phyloP scores from a whole-genome alignment of 1,140 invertebrate species.

The Camponotus vicinus region DNA sequence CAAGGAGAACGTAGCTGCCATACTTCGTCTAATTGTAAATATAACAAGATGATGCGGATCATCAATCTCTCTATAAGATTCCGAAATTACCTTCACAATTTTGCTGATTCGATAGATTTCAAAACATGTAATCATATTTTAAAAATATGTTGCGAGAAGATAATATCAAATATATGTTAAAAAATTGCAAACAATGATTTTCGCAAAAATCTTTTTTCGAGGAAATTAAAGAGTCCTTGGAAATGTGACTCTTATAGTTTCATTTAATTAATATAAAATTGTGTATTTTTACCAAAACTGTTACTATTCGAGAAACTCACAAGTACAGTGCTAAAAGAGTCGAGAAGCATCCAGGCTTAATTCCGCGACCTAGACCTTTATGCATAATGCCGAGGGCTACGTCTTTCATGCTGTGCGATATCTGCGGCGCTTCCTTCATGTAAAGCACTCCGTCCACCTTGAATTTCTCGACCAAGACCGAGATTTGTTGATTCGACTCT shows the following conservation, averaged over 20 bases:
- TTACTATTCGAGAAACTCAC: conserved; percentile 86
- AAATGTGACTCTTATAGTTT: not conserved
- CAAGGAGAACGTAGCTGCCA: conserved; percentile 92
- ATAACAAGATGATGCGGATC: conserved; percentile 19
- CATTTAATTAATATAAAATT: not conserved
- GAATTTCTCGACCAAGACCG: conserved; percentile 96
- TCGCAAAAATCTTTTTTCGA: not conserved
- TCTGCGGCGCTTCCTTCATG: conserved; percentile 87
- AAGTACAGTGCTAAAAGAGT: conserved; percentile 92
- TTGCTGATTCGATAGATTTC: not conserved
- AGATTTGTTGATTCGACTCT: conserved; percentile 97
- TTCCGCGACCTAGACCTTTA: conserved; percentile 84
- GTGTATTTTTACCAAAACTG: not conserved
- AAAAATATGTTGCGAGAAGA: not conserved
- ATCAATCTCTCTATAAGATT: conserved; percentile 12
- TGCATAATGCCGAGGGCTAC: conserved; percentile 77
- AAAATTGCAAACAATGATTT: not conserved
- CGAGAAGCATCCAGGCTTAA: conserved; percentile 90
- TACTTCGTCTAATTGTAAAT: conserved; percentile 88
- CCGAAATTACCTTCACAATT: not conserved
- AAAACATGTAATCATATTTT: not conserved
- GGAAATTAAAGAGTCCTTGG: not conserved
- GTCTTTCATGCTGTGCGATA: conserved; percentile 83
- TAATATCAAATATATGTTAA: not conserved
- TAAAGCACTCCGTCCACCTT: conserved; percentile 92